Evolutionary conservation across 1,140 invertebrate genomes (phyloP).

Genomic region (Eurosta solidaginis): DNA sequence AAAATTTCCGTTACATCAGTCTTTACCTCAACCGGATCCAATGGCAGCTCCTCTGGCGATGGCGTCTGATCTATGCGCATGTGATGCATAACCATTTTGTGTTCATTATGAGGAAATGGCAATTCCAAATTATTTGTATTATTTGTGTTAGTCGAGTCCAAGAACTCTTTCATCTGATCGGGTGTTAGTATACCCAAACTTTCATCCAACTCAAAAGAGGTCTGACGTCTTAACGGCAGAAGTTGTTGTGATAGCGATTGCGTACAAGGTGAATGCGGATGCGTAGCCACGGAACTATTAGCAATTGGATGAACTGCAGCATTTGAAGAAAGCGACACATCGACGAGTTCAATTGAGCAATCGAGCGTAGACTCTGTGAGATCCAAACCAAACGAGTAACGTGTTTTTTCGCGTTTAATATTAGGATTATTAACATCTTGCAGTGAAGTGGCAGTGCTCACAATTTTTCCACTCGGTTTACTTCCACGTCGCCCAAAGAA

Average conservation of each 20-base stretch:
- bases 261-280: slow-evolving; percentile 54
- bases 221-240: slow-evolving; percentile 69
- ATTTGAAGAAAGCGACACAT: slow-evolving; percentile 48
- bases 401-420: slow-evolving; percentile 32
- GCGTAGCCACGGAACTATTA: slow-evolving; percentile 33
- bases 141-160: slow-evolving; percentile 50
- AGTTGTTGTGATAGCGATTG: slow-evolving; percentile 34
- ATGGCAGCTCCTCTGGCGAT: slow-evolving; percentile 78
- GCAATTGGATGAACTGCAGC: slow-evolving; percentile 17
- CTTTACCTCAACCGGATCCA: slow-evolving; percentile 69
- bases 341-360: slow-evolving; percentile 55
- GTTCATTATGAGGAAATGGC: slow-evolving; percentile 46
- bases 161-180: slow-evolving; percentile 75
- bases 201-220: slow-evolving; percentile 77
- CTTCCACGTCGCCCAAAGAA: slow-evolving; percentile 1
- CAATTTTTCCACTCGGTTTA: background rate
- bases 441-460: background rate
- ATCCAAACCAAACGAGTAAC: slow-evolving; percentile 57
- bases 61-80: slow-evolving; percentile 73
- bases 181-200: slow-evolving; percentile 83
- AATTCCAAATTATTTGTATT: slow-evolving; percentile 66
- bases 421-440: slow-evolving; percentile 34
- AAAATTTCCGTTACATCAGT: slow-evolving; percentile 61
- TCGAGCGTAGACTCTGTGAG: slow-evolving; percentile 51
- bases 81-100: slow-evolving; percentile 50